Conservation (phyloP, 2,113 vertebrate species). For the Eretmochelys imbricata region DNA sequence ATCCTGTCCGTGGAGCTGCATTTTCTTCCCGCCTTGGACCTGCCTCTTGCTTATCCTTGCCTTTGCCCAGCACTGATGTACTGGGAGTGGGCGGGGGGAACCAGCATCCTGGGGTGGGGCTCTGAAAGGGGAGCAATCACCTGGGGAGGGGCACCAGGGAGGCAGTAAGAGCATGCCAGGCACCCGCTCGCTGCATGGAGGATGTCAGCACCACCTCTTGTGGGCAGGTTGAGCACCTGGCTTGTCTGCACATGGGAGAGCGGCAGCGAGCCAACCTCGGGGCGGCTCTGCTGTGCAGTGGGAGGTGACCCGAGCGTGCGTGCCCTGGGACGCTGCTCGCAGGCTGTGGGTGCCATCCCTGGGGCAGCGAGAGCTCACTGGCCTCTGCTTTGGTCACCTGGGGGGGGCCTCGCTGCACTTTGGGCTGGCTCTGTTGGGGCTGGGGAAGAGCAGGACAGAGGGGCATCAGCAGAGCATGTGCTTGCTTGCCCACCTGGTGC, state of each 20-base stretch:
- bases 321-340: too few relatives aligned
- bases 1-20: background rate
- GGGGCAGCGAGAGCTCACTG: background rate
- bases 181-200: background rate
- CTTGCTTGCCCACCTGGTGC: too few relatives aligned
- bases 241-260: accelerated
- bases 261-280: accelerated
- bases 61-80: background rate
- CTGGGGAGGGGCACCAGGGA: background rate
- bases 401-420: too few relatives aligned
- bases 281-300: background rate
- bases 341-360: too few relatives aligned
- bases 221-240: background rate
- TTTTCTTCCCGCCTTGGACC: background rate
- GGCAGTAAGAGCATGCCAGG: too few relatives aligned
- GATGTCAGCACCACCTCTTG: background rate
- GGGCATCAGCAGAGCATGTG: background rate
- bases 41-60: background rate
- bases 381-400: background rate
- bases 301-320: background rate
- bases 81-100: too few relatives aligned
- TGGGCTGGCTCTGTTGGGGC: too few relatives aligned
- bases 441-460: background rate
- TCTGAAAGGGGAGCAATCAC: background rate
- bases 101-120: background rate